Conservation (phyloP, 1,140 invertebrate species). For the Pseudomyrmex flavicornis region DNA sequence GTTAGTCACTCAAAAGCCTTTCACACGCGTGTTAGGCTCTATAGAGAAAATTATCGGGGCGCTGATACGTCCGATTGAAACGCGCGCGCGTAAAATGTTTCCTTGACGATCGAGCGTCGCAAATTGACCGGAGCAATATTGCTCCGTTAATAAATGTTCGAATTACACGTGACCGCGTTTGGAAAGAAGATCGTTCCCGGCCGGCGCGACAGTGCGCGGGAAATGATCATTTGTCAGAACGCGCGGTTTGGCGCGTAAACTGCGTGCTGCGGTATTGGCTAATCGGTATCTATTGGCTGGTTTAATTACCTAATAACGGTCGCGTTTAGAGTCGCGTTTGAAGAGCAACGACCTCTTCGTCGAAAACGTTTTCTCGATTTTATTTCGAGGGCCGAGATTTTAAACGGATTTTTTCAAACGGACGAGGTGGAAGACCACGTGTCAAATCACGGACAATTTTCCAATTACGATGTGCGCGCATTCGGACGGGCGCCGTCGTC, state of each 20-base stretch:
- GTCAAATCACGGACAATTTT: not conserved
- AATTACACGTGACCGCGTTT: not conserved
- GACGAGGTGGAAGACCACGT: not conserved
- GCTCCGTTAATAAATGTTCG: not conserved
- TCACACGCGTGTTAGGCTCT: not conserved
- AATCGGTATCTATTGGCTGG: slow-evolving; percentile 26
- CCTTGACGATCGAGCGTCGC: not conserved
- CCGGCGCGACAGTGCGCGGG: no score
- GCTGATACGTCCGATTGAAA: slow-evolving; percentile 3
- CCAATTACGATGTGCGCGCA: not conserved
- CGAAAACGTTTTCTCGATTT: not conserved
- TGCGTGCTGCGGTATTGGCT: slow-evolving; percentile 31
- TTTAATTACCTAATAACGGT: slow-evolving; percentile 45
- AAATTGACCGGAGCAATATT: not conserved
- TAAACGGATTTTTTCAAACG: slow-evolving; percentile 5
- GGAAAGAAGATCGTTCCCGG: not conserved
- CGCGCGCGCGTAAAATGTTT: not conserved
- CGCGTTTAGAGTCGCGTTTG: slow-evolving; percentile 1
- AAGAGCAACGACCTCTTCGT: not conserved
- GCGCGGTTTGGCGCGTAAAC: slow-evolving; percentile 19
- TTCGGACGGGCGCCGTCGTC: not conserved
- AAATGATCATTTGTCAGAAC: slow-evolving; percentile 19
- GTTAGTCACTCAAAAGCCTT: not conserved
- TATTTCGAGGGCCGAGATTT: not conserved
- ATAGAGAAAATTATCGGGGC: not conserved